Evolutionary conservation across 2,797 vertebrate species (phyloP).

Genomic region (Eurystomus glaucurus): DNA sequence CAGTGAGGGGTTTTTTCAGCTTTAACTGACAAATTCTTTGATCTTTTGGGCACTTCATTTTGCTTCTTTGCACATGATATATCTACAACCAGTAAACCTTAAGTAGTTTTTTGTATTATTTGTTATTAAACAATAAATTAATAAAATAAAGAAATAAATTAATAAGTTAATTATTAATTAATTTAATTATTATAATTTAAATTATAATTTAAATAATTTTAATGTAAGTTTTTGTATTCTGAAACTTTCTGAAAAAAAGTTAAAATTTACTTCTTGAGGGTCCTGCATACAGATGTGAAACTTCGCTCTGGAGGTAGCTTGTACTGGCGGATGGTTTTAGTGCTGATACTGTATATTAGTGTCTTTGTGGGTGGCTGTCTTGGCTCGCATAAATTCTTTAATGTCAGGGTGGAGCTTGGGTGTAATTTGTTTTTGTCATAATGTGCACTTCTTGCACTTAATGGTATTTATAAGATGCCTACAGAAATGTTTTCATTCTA

Average conservation of each 20-base stretch:
- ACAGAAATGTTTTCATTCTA: constrained; percentile 68
- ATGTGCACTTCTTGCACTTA: constrained; percentile 72
- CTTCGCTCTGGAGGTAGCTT: not conserved
- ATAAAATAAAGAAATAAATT: too few relatives aligned
- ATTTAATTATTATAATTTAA: not conserved
- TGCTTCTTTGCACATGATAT: not conserved
- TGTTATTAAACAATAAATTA: too few relatives aligned
- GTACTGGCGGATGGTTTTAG: not conserved
- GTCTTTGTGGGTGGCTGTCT: constrained; percentile 70
- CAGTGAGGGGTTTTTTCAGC: not conserved
- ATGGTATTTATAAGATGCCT: constrained; percentile 71
- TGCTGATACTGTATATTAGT: constrained; percentile 54
- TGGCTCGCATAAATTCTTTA: constrained; percentile 73
- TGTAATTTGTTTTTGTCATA: constrained; percentile 75
- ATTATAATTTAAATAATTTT: not conserved
- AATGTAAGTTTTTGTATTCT: not conserved
- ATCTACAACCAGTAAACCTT: not conserved
- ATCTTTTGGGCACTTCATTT: not conserved
- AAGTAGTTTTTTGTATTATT: not conserved
- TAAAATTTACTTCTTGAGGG: not conserved
- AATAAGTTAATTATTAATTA: too few relatives aligned
- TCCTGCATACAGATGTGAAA: not conserved
- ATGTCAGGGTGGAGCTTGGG: constrained; percentile 76
- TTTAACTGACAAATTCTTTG: not conserved
- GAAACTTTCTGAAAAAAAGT: not conserved